Conservation (phyloP, 1,140 invertebrate genomes). For the Bombus soroeensis region DNA sequence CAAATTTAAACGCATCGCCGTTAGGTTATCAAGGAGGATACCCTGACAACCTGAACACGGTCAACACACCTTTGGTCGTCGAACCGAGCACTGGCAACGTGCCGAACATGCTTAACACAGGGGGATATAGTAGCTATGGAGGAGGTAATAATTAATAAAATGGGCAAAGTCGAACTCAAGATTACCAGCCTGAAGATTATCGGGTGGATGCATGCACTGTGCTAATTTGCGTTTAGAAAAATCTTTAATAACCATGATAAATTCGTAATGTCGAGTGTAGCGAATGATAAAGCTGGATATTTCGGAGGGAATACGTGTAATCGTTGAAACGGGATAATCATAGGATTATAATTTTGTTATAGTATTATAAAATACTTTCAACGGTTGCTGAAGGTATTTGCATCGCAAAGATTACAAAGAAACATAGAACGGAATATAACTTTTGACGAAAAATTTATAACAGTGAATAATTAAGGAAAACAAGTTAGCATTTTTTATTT, state of each 20-base stretch:
- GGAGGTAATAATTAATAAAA: constrained; percentile 33
- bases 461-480: neutral
- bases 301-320: neutral
- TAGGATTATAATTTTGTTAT: neutral
- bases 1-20: neutral
- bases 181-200: neutral
- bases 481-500: neutral
- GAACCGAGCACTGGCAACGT: neutral
- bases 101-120: constrained; percentile 12
- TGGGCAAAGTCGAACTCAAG: neutral
- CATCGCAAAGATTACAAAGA: neutral
- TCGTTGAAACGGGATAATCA: neutral
- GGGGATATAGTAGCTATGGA: constrained; percentile 2
- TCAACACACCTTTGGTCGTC: neutral
- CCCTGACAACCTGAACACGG: neutral
- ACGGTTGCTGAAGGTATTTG: neutral
- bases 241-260: neutral
- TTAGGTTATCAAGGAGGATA: constrained; percentile 27
- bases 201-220: neutral
- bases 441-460: neutral
- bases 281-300: neutral
- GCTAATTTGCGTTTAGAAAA: neutral
- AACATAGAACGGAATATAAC: neutral
- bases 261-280: neutral
- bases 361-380: too few species aligned